These are phyloP conservation scores for Callopanchax toddi DNA, from an alignment of 2,113 vertebrate genomes.

Conservation along the genomic window DNA sequence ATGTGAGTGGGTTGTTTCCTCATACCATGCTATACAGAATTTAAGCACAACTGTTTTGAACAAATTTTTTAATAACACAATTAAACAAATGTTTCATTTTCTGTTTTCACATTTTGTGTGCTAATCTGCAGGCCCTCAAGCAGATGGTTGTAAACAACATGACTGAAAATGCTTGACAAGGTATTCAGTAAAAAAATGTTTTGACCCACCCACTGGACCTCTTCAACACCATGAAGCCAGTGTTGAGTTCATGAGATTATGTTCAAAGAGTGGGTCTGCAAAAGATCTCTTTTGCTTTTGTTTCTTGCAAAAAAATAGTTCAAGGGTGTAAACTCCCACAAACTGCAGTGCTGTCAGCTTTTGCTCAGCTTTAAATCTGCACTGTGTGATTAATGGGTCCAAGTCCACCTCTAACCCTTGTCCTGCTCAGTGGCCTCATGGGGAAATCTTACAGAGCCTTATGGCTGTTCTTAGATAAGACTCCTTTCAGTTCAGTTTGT, in stretches of 20 bases:
- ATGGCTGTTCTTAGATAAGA: slow-evolving; percentile 10
- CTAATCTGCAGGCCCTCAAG: too few relatives aligned
- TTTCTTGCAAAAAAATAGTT: background rate
- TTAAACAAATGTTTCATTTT: too few relatives aligned
- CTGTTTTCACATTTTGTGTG: too few relatives aligned
- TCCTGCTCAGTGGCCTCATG: slow-evolving; percentile 8
- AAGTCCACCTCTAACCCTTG: slow-evolving; percentile 35
- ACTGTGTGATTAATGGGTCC: slow-evolving; percentile 52
- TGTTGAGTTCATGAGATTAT: background rate
- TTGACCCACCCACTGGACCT: background rate
- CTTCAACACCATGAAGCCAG: background rate
- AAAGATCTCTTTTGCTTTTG: background rate
- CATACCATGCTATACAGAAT: too few relatives aligned
- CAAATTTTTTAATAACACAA: too few relatives aligned
- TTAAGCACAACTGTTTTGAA: too few relatives aligned
- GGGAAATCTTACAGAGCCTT: slow-evolving; percentile 22
- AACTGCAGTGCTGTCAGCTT: slow-evolving; percentile 1
- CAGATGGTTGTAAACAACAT: too few relatives aligned
- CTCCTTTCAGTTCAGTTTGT: background rate
- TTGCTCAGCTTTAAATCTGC: slow-evolving; percentile 12
- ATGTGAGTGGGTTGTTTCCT: too few relatives aligned
- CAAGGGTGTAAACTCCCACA: background rate
- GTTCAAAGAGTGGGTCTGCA: background rate
- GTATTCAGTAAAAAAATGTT: too few relatives aligned
- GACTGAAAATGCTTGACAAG: too few relatives aligned